These are phyloP conservation scores for Labia minor DNA, from an alignment of 2,888 invertebrate genomes.

Conservation along the genomic window DNA sequence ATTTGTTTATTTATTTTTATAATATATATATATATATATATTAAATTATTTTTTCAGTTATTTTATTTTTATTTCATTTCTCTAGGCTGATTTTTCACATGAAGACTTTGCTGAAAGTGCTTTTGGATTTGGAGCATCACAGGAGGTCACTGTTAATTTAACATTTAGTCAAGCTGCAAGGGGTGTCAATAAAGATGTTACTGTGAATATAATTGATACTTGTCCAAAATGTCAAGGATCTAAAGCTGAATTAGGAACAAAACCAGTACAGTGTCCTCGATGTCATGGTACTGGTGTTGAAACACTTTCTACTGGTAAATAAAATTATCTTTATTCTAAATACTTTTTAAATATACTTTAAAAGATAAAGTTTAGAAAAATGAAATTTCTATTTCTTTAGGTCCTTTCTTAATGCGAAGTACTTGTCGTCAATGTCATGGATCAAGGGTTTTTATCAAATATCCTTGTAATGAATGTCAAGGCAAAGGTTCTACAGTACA, in stretches of 20 bases:
- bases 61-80: too few relatives aligned
- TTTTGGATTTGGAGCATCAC: constrained; percentile 83
- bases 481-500: constrained; percentile 88
- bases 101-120: constrained; percentile 80
- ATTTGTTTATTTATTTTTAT: too few relatives aligned
- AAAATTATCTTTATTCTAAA: neutral
- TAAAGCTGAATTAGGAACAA: constrained; percentile 84
- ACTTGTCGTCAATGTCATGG: constrained; percentile 90
- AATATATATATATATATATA: too few relatives aligned
- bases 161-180: constrained; percentile 90
- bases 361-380: too few relatives aligned
- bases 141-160: constrained; percentile 83
- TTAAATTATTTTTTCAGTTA: too few relatives aligned
- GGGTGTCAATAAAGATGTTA: constrained; percentile 88
- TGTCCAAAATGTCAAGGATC: constrained; percentile 82
- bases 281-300: constrained; percentile 98
- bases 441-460: constrained; percentile 72
- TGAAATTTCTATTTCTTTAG: constrained; percentile 34
- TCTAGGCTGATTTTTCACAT: constrained; percentile 16
- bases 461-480: constrained; percentile 83
- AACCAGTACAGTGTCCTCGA: constrained; percentile 74
- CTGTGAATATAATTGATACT: constrained; percentile 81
- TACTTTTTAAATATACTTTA: too few relatives aligned
- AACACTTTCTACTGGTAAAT: constrained; percentile 59
- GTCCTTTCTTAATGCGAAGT: constrained; percentile 93